Evolutionary conservation across 1,140 invertebrate species (phyloP).

Genomic region (Pogonus chalceus): DNA sequence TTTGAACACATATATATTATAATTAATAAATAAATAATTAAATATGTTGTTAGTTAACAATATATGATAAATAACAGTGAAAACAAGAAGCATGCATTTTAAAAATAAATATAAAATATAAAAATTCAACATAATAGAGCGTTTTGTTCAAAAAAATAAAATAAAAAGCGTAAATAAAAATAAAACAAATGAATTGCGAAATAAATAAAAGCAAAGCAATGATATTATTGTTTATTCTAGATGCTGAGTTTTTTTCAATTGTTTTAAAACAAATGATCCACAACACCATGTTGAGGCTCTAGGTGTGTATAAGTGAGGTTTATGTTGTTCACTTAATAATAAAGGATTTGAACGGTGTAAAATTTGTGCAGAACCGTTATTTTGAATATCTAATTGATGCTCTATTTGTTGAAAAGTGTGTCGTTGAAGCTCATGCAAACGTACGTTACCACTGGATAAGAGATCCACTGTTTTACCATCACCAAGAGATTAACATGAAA

Average conservation of each 20-base stretch:
- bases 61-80: not conserved
- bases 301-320: constrained; percentile 34
- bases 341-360: constrained; percentile 39
- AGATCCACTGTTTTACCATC: constrained; percentile 49
- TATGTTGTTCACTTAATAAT: constrained; percentile 24
- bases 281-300: constrained; percentile 52
- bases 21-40: no score
- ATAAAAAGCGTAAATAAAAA: constrained; percentile 7
- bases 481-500: constrained; percentile 41
- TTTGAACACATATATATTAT: constrained; percentile 11
- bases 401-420: constrained; percentile 35
- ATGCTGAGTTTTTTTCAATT: constrained; percentile 48
- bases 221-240: constrained; percentile 45
- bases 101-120: constrained; percentile 9
- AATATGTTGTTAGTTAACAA: constrained; percentile 8
- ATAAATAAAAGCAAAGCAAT: not conserved
- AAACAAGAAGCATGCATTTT: not conserved
- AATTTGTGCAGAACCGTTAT: constrained; percentile 13
- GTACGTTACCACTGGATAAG: constrained; percentile 53
- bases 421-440: constrained; percentile 49
- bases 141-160: not conserved
- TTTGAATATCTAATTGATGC: constrained; percentile 21
- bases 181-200: not conserved
- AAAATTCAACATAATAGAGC: not conserved
- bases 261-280: constrained; percentile 45